Evolutionary conservation across 2,888 invertebrate genomes (phyloP).

Genomic region (Mylabris sibirica): DNA sequence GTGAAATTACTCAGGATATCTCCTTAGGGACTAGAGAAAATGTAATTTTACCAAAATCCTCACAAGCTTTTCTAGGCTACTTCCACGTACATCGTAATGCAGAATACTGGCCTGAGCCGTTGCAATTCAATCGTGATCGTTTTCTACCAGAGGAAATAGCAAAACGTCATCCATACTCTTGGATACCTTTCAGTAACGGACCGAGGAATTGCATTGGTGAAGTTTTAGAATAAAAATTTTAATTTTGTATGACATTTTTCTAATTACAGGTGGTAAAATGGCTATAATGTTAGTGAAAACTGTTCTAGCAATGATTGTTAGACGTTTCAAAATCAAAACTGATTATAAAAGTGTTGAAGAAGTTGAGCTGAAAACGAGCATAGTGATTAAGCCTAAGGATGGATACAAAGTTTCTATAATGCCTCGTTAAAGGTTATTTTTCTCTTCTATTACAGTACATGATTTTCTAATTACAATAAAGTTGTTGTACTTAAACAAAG

Average conservation of each 20-base stretch:
- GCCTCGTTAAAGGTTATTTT: slow-evolving; percentile 23
- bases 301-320: slow-evolving; percentile 39
- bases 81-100: slow-evolving; percentile 57
- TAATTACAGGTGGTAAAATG: slow-evolving; percentile 43
- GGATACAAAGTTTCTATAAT: slow-evolving; percentile 47
- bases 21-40: not conserved
- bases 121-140: slow-evolving; percentile 67
- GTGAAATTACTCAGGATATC: not conserved
- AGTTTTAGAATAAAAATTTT: slow-evolving; percentile 27
- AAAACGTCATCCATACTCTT: slow-evolving; percentile 62
- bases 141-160: slow-evolving; percentile 65
- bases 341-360: slow-evolving; percentile 45
- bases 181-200: slow-evolving; percentile 63
- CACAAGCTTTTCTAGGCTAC: slow-evolving; percentile 40
- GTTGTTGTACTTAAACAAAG: no score
- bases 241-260: not conserved
- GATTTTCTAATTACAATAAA: no score
- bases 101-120: slow-evolving; percentile 66
- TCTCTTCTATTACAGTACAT: no score
- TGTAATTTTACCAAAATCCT: slow-evolving; percentile 36
- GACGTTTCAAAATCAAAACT: slow-evolving; percentile 44
- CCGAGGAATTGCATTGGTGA: slow-evolving; percentile 64
- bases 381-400: slow-evolving; percentile 47
- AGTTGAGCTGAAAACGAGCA: slow-evolving; percentile 46
- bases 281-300: slow-evolving; percentile 47